phyloP scores from a whole-genome alignment of 2,113 vertebrate species.

The Aspiorhynchus laticeps region DNA sequence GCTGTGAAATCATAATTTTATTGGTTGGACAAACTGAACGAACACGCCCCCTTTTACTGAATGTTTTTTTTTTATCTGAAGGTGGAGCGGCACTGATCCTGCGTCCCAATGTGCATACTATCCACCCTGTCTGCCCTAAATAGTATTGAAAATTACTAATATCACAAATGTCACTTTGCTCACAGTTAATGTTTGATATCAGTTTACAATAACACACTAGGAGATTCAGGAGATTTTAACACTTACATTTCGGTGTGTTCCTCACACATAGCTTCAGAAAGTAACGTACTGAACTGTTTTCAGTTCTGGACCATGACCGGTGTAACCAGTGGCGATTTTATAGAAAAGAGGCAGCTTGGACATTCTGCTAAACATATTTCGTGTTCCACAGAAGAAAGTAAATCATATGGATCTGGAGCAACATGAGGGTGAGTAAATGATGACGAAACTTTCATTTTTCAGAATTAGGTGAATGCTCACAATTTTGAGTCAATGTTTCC shows the following conservation, averaged over 20 bases:
- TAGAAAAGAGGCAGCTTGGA: neutral
- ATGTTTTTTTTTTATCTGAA: neutral
- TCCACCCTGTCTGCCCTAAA: too few species aligned
- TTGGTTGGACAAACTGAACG: too few species aligned
- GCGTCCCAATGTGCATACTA: too few species aligned
- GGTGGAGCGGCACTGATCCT: neutral
- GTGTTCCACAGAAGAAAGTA: neutral
- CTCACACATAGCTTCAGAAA: neutral
- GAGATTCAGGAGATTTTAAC: neutral
- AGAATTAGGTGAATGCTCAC: too few species aligned
- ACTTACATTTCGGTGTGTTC: neutral
- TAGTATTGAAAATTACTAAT: neutral
- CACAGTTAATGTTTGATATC: neutral
- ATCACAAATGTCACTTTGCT: too few species aligned
- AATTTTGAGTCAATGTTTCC: too few species aligned
- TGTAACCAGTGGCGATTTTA: neutral
- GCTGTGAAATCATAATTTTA: too few species aligned
- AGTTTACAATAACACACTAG: neutral
- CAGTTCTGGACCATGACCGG: neutral
- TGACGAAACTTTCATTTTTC: neutral
- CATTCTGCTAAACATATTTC: neutral
- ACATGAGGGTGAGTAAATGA: conserved; percentile 7
- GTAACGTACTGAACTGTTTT: neutral
- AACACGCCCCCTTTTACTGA: neutral
- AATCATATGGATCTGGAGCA: neutral